Percentiles rank a stretch among this genome's conserved stretches.
phyloP scores from a whole-genome alignment of 2,888 invertebrate genomes.

The Parnassius smintheus region DNA sequence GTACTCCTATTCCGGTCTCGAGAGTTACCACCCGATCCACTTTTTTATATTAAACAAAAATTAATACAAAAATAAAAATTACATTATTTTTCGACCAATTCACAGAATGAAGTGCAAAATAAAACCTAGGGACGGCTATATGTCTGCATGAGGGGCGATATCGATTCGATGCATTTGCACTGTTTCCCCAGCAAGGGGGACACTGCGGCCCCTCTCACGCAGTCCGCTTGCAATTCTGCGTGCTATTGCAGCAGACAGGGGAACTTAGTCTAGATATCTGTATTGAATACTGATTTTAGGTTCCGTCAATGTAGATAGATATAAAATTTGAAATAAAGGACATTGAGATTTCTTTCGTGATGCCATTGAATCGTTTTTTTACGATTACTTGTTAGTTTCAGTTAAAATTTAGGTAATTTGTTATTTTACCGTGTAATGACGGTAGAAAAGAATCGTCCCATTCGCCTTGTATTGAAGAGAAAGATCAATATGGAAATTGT shows the following conservation, averaged over 20 bases:
- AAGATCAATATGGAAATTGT: too few relatives aligned
- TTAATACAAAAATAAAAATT: too few relatives aligned
- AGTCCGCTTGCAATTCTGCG: background rate
- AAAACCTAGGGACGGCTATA: constrained; percentile 5
- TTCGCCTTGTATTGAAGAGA: too few relatives aligned
- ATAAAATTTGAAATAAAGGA: background rate
- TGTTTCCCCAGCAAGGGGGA: constrained; percentile 11
- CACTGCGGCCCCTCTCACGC: constrained; percentile 2
- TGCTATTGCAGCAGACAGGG: background rate
- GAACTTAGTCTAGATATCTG: constrained; percentile 8
- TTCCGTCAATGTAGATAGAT: background rate
- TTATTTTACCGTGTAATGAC: too few relatives aligned
- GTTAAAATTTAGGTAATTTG: too few relatives aligned
- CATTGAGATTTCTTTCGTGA: too few relatives aligned
- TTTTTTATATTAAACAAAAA: too few relatives aligned
- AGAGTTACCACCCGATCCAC: too few relatives aligned
- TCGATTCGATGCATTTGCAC: constrained; percentile 21
- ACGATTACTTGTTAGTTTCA: too few relatives aligned
- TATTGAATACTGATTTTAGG: background rate
- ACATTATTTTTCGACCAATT: background rate
- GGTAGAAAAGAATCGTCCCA: too few relatives aligned
- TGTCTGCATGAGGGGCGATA: constrained; percentile 13
- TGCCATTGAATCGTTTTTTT: too few relatives aligned
- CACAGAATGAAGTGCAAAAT: constrained; percentile 7
- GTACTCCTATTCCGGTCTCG: too few relatives aligned